phyloP scores from a whole-genome alignment of 2,888 invertebrate genomes.

The Chymomyza fuscimana region DNA sequence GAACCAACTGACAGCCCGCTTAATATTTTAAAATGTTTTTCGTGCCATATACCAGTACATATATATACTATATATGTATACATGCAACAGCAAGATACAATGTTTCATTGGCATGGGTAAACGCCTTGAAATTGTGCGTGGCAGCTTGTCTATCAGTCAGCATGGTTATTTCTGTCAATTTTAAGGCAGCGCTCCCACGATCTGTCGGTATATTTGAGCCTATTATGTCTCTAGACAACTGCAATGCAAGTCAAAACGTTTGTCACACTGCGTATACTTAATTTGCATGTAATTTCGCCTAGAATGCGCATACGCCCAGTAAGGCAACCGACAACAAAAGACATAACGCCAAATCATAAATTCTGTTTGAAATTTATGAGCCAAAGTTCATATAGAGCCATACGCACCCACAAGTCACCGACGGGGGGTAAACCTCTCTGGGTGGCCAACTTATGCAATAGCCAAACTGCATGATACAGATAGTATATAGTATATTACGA shows the following conservation, averaged over 20 bases:
- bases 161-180: constrained; percentile 24
- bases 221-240: constrained; percentile 45
- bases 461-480: constrained; percentile 9
- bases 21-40: constrained; percentile 71
- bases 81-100: constrained; percentile 23
- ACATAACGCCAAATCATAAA: constrained; percentile 50
- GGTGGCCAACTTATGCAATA: constrained; percentile 64
- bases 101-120: constrained; percentile 27
- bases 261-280: constrained; percentile 46
- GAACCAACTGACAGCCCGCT: constrained; percentile 17
- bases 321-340: background rate
- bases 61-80: background rate
- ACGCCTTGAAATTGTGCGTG: constrained; percentile 55
- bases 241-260: constrained; percentile 39
- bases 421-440: constrained; percentile 33
- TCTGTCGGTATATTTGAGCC: constrained; percentile 62
- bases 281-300: constrained; percentile 51
- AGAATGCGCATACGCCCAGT: constrained; percentile 55
- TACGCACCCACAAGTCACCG: constrained; percentile 3
- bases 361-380: constrained; percentile 57
- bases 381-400: constrained; percentile 67
- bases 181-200: constrained; percentile 64
- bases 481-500: constrained; percentile 3
- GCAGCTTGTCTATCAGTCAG: constrained; percentile 15
- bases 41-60: constrained; percentile 43